Evolutionary conservation across 2,113 vertebrate species (phyloP), one percentile per base, ranked within the genome.

Genomic region (Taxidea taxus): DNA sequence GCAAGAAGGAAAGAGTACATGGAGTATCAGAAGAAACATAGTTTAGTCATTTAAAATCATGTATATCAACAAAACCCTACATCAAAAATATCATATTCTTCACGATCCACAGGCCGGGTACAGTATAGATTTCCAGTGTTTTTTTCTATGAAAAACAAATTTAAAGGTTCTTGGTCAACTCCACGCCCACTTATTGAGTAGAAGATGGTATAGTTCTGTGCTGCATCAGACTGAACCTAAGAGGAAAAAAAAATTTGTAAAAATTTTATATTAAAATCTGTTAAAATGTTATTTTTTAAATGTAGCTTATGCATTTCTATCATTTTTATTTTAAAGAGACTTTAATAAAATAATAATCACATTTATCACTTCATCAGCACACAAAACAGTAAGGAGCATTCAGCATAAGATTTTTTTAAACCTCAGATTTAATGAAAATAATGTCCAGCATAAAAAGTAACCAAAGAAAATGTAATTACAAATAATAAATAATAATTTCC

Each of bases 221-320:
- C 98, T 6, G 99, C 98, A 96, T 99, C 99, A 12, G 99, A 99
- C 0, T 98, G 99, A 81, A 99, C 97, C 99, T 99, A 82, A 44
- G 92, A 82, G 56, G 47, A 74, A 94, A 94, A 98, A 5, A 56
- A 31, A 0, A 70, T 4, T 37, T 9, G 31, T 49, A 87, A 90
- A 64, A 82, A 66, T 37, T 85, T 77, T 77, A 47, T 47, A 15
- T 83, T 87, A 75, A 90, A 96, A 75, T 31, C 60, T 58, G 54
- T 86, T 25, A 83, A 81, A 90, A 87, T 90, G 25, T 16, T 60
- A 23, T 75, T n/a, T 90, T 64, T 12, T 12, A 29, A 96, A 77
- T 77, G 6, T 4, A 84, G 6, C 0, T 8, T 42, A 47, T 13
- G 27, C 56, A 2, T 77, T 74, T 66, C 49, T 10, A n/a, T 54